phyloP scores from a whole-genome alignment of 2,797 vertebrate species.

The Remorina albescens region DNA sequence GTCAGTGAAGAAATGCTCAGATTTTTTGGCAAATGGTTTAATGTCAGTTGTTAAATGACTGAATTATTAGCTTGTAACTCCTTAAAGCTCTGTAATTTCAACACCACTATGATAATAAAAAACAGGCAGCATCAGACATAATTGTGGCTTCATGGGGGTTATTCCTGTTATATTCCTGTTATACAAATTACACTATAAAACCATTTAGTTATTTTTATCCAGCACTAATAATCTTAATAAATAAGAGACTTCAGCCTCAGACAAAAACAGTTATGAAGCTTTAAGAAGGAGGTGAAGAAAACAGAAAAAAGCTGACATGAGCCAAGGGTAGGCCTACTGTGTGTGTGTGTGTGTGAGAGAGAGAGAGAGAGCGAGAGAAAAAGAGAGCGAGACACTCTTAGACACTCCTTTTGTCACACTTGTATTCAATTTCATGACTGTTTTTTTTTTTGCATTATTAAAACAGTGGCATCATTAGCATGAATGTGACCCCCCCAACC shows the following conservation, averaged over 20 bases:
- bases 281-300: too few species aligned
- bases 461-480: constrained; percentile 81
- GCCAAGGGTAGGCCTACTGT: constrained; percentile 62
- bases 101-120: neutral
- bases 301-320: constrained; percentile 76
- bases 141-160: neutral
- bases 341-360: constrained; percentile 19
- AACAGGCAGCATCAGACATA: neutral
- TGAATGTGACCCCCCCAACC: constrained; percentile 67
- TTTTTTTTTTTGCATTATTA: constrained; percentile 79
- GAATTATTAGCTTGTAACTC: neutral
- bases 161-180: too few species aligned
- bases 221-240: too few species aligned
- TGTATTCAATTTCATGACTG: constrained; percentile 84
- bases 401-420: constrained; percentile 55
- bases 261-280: too few species aligned
- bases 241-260: too few species aligned
- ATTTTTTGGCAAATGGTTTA: too few species aligned
- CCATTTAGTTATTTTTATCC: too few species aligned
- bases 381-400: constrained; percentile 27
- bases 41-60: too few species aligned
- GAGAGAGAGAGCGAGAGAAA: neutral
- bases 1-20: too few species aligned
- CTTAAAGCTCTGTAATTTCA: neutral
- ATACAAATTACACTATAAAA: too few species aligned